Conservation (phyloP, 2,888 invertebrate species). For the Hypomecis atomaria region DNA sequence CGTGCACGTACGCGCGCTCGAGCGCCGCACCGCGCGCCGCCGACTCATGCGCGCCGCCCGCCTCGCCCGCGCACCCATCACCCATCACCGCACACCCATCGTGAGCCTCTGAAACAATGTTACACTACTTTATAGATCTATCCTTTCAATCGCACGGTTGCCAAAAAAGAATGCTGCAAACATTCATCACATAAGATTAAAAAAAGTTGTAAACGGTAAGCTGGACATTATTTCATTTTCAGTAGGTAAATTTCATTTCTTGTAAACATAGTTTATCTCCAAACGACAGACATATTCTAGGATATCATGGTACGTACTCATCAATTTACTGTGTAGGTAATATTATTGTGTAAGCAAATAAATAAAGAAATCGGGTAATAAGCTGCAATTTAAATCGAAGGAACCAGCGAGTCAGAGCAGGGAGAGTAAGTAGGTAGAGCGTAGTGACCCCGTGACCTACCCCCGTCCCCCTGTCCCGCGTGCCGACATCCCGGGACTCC, state of each 20-base stretch:
- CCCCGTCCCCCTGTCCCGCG: conserved; percentile 33
- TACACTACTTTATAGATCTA: conserved; percentile 7
- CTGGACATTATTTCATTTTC: too few relatives aligned
- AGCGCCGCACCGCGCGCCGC: conserved; percentile 73
- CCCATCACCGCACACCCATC: conserved; percentile 81
- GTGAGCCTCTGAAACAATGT: conserved; percentile 62
- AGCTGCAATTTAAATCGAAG: conserved; percentile 29
- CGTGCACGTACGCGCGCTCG: conserved; percentile 93
- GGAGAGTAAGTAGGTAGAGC: conserved; percentile 11
- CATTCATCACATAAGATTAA: too few relatives aligned
- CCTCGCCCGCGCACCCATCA: conserved; percentile 73
- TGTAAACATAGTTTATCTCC: too few relatives aligned
- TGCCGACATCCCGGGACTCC: conserved; percentile 32
- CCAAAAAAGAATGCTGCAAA: too few relatives aligned
- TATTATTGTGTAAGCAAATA: too few relatives aligned
- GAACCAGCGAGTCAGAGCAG: conserved; percentile 18
- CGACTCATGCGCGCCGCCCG: conserved; percentile 57
- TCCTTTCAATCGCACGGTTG: too few relatives aligned
- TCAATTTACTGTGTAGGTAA: too few relatives aligned
- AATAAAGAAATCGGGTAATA: conserved; percentile 9
- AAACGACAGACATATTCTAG: too few relatives aligned
- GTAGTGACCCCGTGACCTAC: conserved; percentile 53
- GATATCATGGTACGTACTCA: too few relatives aligned
- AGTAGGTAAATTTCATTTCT: too few relatives aligned
- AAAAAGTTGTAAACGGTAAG: too few relatives aligned